A percentile compares a stretch with the other conserved stretches of the same genome.
These are phyloP conservation scores for Smutsia temminckii DNA, from an alignment of 2,797 vertebrate species.

Conservation along the genomic window DNA sequence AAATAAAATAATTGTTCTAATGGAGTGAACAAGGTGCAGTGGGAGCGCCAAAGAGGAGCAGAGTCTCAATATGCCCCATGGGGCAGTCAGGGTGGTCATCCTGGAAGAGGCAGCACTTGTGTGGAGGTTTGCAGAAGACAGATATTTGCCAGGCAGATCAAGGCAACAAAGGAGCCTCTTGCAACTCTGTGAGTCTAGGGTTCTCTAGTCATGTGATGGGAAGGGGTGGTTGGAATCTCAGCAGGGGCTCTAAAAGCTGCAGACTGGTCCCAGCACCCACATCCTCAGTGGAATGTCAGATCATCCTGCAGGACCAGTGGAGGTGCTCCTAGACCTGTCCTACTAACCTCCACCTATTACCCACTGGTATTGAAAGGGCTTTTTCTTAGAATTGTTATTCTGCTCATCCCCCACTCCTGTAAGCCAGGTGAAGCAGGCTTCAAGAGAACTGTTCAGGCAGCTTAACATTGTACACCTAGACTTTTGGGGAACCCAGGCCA, in stretches of 20 bases:
- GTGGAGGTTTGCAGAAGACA: not conserved
- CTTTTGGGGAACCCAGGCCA: not conserved
- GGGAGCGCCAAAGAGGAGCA: not conserved
- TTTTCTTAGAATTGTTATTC: not conserved
- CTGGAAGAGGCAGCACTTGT: not conserved
- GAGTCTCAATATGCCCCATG: not conserved
- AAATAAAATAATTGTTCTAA: not conserved
- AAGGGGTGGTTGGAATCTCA: not conserved
- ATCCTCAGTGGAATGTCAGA: not conserved
- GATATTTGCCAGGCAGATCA: not conserved
- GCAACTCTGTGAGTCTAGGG: not conserved
- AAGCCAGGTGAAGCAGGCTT: not conserved
- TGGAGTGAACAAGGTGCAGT: not conserved
- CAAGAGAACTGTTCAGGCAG: not conserved
- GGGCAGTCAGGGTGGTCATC: not conserved
- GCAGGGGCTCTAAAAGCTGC: not conserved
- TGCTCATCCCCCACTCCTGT: not conserved
- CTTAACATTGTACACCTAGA: too few species aligned
- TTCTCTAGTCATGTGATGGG: not conserved
- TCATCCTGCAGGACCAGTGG: not conserved
- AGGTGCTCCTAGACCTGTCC: not conserved
- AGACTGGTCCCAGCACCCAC: not conserved
- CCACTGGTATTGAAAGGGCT: not conserved
- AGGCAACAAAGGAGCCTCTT: not conserved
- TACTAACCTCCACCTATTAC: too few species aligned